These are phyloP conservation scores for Typhlichthys subterraneus DNA, from an alignment of 2,797 vertebrate species.

Conservation along the genomic window DNA sequence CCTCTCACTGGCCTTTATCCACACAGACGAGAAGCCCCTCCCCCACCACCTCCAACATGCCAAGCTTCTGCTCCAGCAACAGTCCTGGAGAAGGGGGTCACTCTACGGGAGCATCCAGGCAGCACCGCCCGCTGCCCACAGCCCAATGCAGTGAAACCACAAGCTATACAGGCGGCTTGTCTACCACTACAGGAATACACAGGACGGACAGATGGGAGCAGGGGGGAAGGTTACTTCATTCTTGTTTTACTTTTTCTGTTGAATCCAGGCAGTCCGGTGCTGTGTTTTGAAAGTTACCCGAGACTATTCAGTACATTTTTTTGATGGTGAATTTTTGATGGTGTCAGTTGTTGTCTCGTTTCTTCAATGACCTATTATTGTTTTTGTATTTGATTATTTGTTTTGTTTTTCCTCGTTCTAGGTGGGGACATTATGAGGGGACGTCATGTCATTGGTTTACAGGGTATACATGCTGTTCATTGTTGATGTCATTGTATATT, in stretches of 20 bases:
- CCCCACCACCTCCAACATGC: background rate
- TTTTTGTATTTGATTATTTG: background rate
- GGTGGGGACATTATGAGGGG: slow-evolving; percentile 37
- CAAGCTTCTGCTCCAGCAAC: background rate
- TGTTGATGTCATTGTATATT: slow-evolving; percentile 63
- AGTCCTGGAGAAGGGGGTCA: too few relatives aligned
- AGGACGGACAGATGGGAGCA: slow-evolving; percentile 28
- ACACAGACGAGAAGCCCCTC: slow-evolving; percentile 31
- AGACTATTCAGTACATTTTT: slow-evolving; percentile 60
- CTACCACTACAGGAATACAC: slow-evolving; percentile 53
- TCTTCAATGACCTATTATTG: slow-evolving; percentile 67
- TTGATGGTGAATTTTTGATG: slow-evolving; percentile 68
- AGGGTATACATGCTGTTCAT: slow-evolving; percentile 76
- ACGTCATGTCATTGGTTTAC: slow-evolving; percentile 80
- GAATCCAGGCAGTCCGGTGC: slow-evolving; percentile 64
- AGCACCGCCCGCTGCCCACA: background rate
- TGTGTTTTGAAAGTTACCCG: slow-evolving; percentile 69
- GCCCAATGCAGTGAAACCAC: slow-evolving; percentile 37
- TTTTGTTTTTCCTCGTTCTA: background rate
- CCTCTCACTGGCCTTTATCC: slow-evolving; percentile 74
- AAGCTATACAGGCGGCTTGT: slow-evolving; percentile 34
- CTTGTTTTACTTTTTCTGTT: slow-evolving; percentile 39
- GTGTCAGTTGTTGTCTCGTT: slow-evolving; percentile 71
- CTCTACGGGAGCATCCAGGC: slow-evolving; percentile 3
- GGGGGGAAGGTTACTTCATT: slow-evolving; percentile 17